A percentile compares a stretch with the other conserved stretches of the same genome.
Evolutionary conservation across 2,888 invertebrate species (phyloP).

Genomic region (Therioaphis trifolii): DNA sequence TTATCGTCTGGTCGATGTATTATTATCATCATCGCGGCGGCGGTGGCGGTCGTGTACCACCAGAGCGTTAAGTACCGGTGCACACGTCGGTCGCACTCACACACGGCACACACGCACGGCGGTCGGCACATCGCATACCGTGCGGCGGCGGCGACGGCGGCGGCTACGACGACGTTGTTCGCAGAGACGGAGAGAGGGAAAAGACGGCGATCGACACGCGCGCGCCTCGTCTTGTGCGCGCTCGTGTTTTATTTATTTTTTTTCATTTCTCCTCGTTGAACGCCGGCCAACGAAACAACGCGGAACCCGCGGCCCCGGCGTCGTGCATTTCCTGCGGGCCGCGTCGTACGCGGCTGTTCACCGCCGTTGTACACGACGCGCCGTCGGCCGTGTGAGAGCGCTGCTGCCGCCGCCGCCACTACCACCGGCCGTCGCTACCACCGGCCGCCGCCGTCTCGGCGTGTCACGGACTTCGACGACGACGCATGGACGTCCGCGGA

Average conservation of each 20-base stretch:
- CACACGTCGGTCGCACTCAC: neutral
- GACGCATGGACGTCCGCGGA: constrained; percentile 54
- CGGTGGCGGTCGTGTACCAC: neutral
- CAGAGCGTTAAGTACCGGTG: neutral
- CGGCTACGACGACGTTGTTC: neutral
- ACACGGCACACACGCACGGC: neutral
- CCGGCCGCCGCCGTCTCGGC: constrained; percentile 5
- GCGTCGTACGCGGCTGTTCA: constrained; percentile 39
- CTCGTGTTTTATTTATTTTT: no score
- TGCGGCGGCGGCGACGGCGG: neutral
- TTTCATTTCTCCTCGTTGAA: constrained; percentile 33
- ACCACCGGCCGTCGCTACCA: neutral
- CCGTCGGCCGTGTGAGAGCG: constrained; percentile 63
- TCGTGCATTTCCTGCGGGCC: constrained; percentile 55
- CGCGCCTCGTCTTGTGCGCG: constrained; percentile 55
- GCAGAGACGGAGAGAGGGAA: constrained; percentile 48
- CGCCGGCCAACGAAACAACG: constrained; percentile 55
- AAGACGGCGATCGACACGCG: constrained; percentile 50
- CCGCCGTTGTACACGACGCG: constrained; percentile 52
- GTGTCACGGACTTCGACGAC: constrained; percentile 27
- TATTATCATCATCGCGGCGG: no score
- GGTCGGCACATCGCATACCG: neutral
- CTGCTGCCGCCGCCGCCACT: constrained; percentile 23
- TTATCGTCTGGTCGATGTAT: no score
- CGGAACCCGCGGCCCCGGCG: constrained; percentile 41